A percentile compares a stretch with the other conserved stretches of the same genome.
Evolutionary conservation across 92 coral and sea anemone genomes (phyloP).

Genomic region (Porites cylindrica): DNA sequence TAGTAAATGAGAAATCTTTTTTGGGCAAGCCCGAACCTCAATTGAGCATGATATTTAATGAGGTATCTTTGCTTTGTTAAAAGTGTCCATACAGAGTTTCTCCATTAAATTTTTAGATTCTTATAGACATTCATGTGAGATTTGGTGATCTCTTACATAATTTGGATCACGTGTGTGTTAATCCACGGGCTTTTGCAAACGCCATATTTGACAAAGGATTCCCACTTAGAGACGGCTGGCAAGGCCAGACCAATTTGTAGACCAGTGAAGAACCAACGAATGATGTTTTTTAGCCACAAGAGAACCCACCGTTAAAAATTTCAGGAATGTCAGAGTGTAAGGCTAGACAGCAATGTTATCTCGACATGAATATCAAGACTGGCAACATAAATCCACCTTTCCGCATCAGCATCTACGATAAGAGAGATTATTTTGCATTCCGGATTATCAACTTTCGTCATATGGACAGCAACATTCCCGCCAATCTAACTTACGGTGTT

Average conservation of each 20-base stretch:
- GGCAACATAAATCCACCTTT: no score
- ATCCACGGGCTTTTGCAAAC: constrained; percentile 18
- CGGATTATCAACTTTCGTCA: no score
- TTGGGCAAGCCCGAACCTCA: constrained; percentile 37
- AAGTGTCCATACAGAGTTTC: not conserved
- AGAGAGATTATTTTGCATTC: no score
- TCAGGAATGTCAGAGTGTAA: constrained; percentile 20
- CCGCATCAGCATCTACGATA: not conserved
- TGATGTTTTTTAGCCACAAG: constrained; percentile 12
- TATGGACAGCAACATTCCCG: no score
- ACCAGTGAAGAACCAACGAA: constrained; percentile 20
- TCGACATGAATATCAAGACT: no score
- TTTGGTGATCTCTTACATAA: constrained; percentile 27
- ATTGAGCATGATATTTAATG: constrained; percentile 31
- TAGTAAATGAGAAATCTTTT: constrained; percentile 10
- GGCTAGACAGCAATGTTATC: constrained; percentile 18
- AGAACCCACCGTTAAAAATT: not conserved
- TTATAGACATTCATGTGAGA: constrained; percentile 34
- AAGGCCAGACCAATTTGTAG: constrained; percentile 12
- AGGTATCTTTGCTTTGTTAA: constrained; percentile 11
- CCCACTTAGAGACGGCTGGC: no score
- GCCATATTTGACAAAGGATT: no score
- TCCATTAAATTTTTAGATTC: constrained; percentile 38
- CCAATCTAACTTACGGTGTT: no score
- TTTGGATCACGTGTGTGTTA: constrained; percentile 30